Evolutionary conservation across 2,888 invertebrate genomes (phyloP).

Genomic region (Heteropelma amictum): DNA sequence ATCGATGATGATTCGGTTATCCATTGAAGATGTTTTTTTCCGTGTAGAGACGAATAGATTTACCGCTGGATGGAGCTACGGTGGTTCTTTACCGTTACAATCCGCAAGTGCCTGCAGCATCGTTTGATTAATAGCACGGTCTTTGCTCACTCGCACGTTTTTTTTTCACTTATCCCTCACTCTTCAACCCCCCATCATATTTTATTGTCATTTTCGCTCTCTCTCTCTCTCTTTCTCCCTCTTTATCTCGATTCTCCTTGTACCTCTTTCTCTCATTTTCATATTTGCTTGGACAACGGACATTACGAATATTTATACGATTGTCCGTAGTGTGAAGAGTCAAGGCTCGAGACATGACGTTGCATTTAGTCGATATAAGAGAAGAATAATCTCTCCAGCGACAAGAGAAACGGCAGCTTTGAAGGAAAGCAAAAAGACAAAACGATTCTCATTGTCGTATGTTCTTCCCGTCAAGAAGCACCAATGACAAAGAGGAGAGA

Average conservation of each 20-base stretch:
- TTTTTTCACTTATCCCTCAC: slow-evolving; percentile 15
- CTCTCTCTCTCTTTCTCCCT: slow-evolving; percentile 32
- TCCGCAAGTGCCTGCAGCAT: slow-evolving; percentile 65
- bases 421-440: neutral
- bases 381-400: slow-evolving; percentile 4
- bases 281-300: slow-evolving; percentile 64
- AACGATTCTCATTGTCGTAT: neutral
- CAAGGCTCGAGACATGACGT: slow-evolving; percentile 62
- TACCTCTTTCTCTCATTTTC: slow-evolving; percentile 5
- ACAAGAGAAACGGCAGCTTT: slow-evolving; percentile 31
- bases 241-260: neutral
- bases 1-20: slow-evolving; percentile 17
- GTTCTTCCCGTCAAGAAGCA: neutral
- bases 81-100: slow-evolving; percentile 72
- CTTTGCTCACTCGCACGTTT: slow-evolving; percentile 45
- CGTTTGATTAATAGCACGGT: slow-evolving; percentile 74
- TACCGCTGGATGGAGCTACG: slow-evolving; percentile 55
- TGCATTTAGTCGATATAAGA: slow-evolving; percentile 35
- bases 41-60: slow-evolving; percentile 60
- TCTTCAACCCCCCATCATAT: slow-evolving; percentile 41
- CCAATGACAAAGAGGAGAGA: neutral
- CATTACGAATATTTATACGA: slow-evolving; percentile 74
- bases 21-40: slow-evolving; percentile 32
- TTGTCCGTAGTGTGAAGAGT: slow-evolving; percentile 56
- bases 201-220: slow-evolving; percentile 7